Percentiles rank a stretch among this genome's conserved stretches.
These are phyloP conservation scores for Aricia artaxerxes DNA, from an alignment of 2,888 invertebrate species.

Conservation along the genomic window DNA sequence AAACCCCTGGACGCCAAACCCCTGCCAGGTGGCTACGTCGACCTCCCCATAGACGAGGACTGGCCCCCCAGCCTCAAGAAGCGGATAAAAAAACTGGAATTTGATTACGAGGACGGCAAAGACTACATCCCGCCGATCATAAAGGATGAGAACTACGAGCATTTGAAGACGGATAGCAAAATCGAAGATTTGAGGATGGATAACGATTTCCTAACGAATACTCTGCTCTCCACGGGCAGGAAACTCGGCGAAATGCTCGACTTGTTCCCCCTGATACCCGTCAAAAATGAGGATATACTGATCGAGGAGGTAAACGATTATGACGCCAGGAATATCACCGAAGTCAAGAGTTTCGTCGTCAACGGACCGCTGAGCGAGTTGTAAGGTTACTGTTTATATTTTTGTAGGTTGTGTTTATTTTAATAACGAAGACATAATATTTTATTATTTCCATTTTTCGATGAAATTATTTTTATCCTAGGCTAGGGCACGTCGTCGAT, in stretches of 20 bases:
- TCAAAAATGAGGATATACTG: conserved; percentile 67
- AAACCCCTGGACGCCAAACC: conserved; percentile 44
- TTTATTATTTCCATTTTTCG: conserved; percentile 48
- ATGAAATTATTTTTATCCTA: conserved; percentile 61
- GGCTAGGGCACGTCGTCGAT: conserved; percentile 31
- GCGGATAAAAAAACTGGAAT: conserved; percentile 70
- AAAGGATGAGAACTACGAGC: conserved; percentile 68
- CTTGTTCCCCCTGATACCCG: conserved; percentile 63
- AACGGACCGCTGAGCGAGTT: conserved; percentile 57
- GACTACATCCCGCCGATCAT: conserved; percentile 68
- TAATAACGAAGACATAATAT: conserved; percentile 45
- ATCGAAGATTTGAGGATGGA: conserved; percentile 52
- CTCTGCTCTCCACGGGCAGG: conserved; percentile 62
- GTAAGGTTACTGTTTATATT: conserved; percentile 49
- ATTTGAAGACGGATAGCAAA: conserved; percentile 55
- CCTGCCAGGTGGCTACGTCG: conserved; percentile 72
- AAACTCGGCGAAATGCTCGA: conserved; percentile 69
- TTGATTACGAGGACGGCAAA: conserved; percentile 67
- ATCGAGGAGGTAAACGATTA: conserved; percentile 69
- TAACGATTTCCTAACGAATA: conserved; percentile 57
- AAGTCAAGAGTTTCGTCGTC: conserved; percentile 69
- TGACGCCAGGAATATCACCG: conserved; percentile 62
- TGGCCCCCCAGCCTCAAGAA: conserved; percentile 80
- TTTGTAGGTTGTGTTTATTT: conserved; percentile 51
- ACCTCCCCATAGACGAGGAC: conserved; percentile 81